Evolutionary conservation across 2,797 vertebrate species (phyloP), one percentile per base, ranked within the genome.

Genomic region (Nyctibius grandis): DNA sequence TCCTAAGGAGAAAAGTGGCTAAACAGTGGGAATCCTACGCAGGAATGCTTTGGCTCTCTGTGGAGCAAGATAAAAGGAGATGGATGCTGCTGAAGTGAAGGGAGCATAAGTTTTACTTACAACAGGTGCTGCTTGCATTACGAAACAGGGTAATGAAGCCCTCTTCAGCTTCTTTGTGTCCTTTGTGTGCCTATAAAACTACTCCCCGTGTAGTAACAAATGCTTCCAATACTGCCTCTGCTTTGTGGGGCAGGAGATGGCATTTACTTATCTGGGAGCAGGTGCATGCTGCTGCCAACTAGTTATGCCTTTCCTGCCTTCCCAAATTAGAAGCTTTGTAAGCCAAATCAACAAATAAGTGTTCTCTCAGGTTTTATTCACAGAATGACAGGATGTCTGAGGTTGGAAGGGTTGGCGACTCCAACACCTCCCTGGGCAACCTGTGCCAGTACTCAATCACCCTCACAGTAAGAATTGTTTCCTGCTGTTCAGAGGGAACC

Each of bases 21-120:
- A 13, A 48, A 25, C 31, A n/a, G 34, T 26, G 33, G 50, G 50
- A 57, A 29, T 28, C 0, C 0, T 6, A 9, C 22, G 5, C 11
- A 26, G 21, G 23, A 74, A 38, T 54, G 36, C 20, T 48, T 48
- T 42, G 21, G 45, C 34, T 75, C 3, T 4, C 18, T 3, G 1
- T 47, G 78, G 34, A 68, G 38, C 38, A 64, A 74, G 45, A 23
- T 16, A 19, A 4, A 21, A 29, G 21, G 36, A 63, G 51, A 12
- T 48, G 51, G 22, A 23, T 50, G 63, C 38, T 68, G 33, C 28
- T 53, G 51, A 82, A 48, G 12, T 33, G 40, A 44, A 53, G 42
- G 17, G 29, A 61, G 7, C 5, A 2, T 48, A 63, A 59, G 9
- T 53, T 57, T 48, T 36, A 44, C 51, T 13, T 42, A 3, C 19